phyloP scores from a whole-genome alignment of 2,797 vertebrate genomes.

The Acridotheres tristis region DNA sequence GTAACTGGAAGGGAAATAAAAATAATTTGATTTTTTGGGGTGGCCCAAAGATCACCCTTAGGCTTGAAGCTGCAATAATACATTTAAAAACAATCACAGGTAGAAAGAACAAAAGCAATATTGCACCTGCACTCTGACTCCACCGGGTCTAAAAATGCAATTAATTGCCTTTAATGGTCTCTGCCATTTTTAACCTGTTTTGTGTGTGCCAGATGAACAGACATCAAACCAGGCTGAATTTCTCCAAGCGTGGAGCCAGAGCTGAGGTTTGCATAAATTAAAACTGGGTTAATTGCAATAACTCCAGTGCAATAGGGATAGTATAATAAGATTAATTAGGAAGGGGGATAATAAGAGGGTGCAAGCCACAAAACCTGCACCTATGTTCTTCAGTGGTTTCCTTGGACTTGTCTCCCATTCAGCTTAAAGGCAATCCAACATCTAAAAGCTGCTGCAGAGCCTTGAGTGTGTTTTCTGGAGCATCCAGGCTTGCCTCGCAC shows the following conservation, averaged over 20 bases:
- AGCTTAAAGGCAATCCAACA: background rate
- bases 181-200: background rate
- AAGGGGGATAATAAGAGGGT: background rate
- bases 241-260: background rate
- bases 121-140: background rate
- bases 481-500: background rate
- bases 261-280: background rate
- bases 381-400: background rate
- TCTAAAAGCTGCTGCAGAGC: background rate
- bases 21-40: background rate
- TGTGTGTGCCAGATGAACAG: background rate
- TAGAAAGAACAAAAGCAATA: background rate
- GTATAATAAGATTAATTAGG: background rate
- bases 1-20: background rate
- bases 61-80: background rate
- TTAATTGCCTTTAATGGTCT: background rate
- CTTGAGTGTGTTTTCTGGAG: background rate
- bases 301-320: background rate
- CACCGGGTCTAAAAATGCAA: fast-evolving
- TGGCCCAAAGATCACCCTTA: background rate
- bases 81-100: background rate
- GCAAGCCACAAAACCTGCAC: background rate
- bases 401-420: background rate
- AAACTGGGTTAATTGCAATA: background rate
- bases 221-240: background rate